A percentile compares a stretch with the other conserved stretches of the same genome.
Evolutionary conservation across 2,113 vertebrate species (phyloP).

Genomic region (Myotis davidii): DNA sequence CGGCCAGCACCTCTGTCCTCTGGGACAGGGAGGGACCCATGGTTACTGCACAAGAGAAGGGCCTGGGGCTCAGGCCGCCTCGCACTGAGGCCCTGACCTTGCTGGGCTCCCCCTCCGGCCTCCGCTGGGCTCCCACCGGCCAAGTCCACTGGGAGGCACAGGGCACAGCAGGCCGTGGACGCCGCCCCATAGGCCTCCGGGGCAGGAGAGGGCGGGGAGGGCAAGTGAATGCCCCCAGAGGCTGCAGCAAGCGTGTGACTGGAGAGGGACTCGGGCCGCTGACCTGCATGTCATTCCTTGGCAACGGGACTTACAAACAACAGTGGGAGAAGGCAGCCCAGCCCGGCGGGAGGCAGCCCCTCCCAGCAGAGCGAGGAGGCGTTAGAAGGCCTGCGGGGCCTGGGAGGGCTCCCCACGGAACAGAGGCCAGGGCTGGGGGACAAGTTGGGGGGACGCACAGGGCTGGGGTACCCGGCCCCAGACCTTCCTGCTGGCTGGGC

Average conservation of each 20-base stretch:
- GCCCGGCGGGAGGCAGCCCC: too few species aligned
- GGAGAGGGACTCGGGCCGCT: rapidly evolving
- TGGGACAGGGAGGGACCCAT: neutral
- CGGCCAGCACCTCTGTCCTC: neutral
- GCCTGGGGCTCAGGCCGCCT: rapidly evolving
- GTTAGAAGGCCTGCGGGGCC: neutral
- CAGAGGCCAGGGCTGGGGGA: neutral
- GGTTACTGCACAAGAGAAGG: neutral
- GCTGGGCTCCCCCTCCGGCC: too few species aligned
- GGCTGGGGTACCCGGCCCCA: neutral
- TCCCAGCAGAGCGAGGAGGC: rapidly evolving
- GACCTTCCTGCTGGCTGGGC: rapidly evolving
- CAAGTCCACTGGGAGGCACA: neutral
- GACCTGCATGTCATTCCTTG: rapidly evolving
- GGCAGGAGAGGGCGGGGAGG: neutral
- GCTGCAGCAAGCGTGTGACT: rapidly evolving
- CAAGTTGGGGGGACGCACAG: neutral
- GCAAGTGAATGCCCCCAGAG: rapidly evolving
- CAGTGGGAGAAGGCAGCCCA: rapidly evolving
- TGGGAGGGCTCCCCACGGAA: too few species aligned
- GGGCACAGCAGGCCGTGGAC: rapidly evolving
- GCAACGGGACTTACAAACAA: rapidly evolving
- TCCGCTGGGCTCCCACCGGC: neutral
- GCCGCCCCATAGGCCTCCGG: rapidly evolving
- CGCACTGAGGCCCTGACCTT: rapidly evolving